Evolutionary conservation across 2,888 invertebrate genomes (phyloP).

Genomic region (Trachelus iudaicus): DNA sequence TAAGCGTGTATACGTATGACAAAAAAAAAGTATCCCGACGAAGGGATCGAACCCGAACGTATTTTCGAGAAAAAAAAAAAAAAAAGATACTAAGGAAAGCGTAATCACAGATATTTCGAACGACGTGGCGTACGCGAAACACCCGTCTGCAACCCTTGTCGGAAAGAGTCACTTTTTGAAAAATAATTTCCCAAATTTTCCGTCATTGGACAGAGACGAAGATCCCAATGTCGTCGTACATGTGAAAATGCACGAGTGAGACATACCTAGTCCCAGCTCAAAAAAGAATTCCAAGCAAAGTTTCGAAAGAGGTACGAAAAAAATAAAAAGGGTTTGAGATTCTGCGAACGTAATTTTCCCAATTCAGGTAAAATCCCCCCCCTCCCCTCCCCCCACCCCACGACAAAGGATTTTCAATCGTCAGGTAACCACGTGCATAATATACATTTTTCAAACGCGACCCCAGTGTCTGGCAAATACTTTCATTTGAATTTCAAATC

Average conservation of each 20-base stretch:
- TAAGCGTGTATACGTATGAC: too few species aligned
- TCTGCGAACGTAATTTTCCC: background rate
- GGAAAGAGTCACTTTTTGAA: slow-evolving; percentile 26
- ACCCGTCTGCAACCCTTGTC: slow-evolving; percentile 28
- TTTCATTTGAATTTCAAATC: background rate
- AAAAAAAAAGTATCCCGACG: background rate
- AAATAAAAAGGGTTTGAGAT: background rate
- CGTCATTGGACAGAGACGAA: background rate
- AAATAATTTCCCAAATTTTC: background rate
- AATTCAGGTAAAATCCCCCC: background rate
- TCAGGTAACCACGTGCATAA: background rate
- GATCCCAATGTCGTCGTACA: background rate
- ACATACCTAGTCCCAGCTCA: background rate
- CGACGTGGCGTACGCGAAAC: background rate
- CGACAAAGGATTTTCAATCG: background rate
- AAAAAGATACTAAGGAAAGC: slow-evolving; percentile 15
- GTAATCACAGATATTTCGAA: slow-evolving; percentile 11
- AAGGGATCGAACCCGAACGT: slow-evolving; percentile 25
- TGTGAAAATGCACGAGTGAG: background rate
- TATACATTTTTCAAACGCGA: background rate
- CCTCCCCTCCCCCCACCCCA: too few species aligned
- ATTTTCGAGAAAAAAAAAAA: slow-evolving; percentile 1
- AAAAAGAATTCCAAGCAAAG: background rate
- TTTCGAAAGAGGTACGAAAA: background rate
- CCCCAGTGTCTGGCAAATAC: background rate